These are phyloP conservation scores for Pherbina coryleti DNA, from an alignment of 2,888 invertebrate genomes.

Conservation along the genomic window DNA sequence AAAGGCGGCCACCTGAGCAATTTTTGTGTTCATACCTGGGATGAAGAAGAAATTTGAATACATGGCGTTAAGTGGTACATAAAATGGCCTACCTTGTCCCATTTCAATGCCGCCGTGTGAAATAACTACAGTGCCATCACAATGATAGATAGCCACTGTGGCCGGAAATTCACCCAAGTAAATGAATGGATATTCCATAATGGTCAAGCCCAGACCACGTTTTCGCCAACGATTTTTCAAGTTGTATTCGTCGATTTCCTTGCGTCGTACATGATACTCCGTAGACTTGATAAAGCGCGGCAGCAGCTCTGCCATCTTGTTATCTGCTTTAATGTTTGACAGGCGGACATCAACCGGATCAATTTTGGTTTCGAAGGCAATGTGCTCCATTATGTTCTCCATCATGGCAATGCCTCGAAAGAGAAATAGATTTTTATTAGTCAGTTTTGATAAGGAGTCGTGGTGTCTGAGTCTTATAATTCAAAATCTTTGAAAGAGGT, in stretches of 20 bases:
- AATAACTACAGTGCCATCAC: conserved; percentile 78
- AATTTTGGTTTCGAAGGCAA: conserved; percentile 71
- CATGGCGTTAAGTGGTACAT: too few species aligned
- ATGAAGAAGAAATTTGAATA: not conserved
- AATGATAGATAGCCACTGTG: conserved; percentile 77
- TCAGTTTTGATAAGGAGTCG: too few species aligned
- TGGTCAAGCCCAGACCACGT: conserved; percentile 76
- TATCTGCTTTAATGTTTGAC: conserved; percentile 69
- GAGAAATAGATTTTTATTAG: not conserved
- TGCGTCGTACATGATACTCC: conserved; percentile 73
- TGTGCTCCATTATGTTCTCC: conserved; percentile 77
- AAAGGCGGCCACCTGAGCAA: conserved; percentile 80
- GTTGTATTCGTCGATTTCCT: conserved; percentile 74
- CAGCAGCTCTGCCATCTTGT: conserved; percentile 69
- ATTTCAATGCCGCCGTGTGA: conserved; percentile 80
- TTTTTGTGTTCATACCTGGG: conserved; percentile 72
- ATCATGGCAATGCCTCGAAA: conserved; percentile 70
- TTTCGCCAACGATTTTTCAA: conserved; percentile 78
- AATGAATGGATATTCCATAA: conserved; percentile 76
- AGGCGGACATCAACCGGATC: conserved; percentile 74
- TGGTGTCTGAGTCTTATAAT: too few species aligned
- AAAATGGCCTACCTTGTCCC: conserved; percentile 77
- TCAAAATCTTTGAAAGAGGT: too few species aligned
- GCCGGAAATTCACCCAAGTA: conserved; percentile 72
- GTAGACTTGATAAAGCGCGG: conserved; percentile 70